These are phyloP conservation scores for Apodemus speciosus DNA, from an alignment of 2,113 vertebrate genomes.

Conservation along the genomic window DNA sequence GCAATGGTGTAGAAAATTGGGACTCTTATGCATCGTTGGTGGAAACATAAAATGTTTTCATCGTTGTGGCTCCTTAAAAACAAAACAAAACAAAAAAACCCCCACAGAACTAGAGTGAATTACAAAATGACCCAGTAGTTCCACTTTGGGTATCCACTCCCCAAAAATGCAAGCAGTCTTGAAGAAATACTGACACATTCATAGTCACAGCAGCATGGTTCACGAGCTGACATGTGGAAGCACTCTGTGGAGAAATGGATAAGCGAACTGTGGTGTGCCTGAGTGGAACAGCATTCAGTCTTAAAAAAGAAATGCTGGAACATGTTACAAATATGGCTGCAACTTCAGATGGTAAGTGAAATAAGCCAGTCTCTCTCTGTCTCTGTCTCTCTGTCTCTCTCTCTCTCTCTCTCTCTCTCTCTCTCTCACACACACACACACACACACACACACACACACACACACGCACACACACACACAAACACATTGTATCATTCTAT, in stretches of 20 bases:
- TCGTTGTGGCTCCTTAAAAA: background rate
- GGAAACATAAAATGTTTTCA: background rate
- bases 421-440: too few relatives aligned
- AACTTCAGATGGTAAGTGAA: background rate
- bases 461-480: background rate
- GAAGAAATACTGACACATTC: background rate
- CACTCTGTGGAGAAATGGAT: background rate
- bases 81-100: too few relatives aligned
- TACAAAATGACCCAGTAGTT: background rate
- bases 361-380: background rate
- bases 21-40: background rate
- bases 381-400: too few relatives aligned
- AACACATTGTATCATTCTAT: background rate
- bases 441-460: background rate
- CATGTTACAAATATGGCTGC: background rate
- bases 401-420: too few relatives aligned
- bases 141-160: background rate
- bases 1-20: background rate
- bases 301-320: background rate
- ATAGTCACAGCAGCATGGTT: background rate
- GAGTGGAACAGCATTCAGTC: background rate
- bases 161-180: constrained; percentile 13
- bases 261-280: background rate
- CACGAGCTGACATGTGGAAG: background rate
- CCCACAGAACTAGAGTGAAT: constrained; percentile 12